Base-by-base conservation (phyloP, 92 coral and sea anemone genomes). In the Zoanthus sociatus region DNA sequence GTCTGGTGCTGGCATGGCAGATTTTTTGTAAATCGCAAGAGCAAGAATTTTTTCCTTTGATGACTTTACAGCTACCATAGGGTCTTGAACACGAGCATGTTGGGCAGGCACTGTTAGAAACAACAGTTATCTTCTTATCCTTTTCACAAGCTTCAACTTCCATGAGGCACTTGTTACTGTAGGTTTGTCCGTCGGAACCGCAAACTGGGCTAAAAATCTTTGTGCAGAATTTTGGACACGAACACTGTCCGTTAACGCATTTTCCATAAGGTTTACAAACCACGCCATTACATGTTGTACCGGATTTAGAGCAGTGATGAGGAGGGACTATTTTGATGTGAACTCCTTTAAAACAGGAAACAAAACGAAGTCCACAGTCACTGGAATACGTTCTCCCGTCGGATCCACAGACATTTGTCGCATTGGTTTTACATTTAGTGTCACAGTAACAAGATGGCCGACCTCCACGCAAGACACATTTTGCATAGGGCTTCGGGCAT, bases 181-280 rank as follows among this genome's bases (percentile, higher is more conserved):
- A 79, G 0, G 84, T 79, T 46, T 18, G 31, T 6, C 74, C 73
- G 42, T 79, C 84, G 37, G 84, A 79, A 5, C 84, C 84, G 73
- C 84, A 79, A 7, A 79, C 84, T 2, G 84, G 84, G 12, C 31
- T 30, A 32, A 17, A 63, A 15, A 17, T 17, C 4, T 33, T 6
- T 1, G 33, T 37, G 60, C 79, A 76, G 16, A 48, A 0, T 18
- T 18, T 46, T 47, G 79, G 79, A 48, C 79, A 76, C 16, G 2
- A 9, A 18, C 79, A 76, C 37, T 11, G 58, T 7, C 56, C 79
- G 6, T 11, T 10, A 11, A 16, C 4, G 37, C 79, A 76, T 26
- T 18, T 18, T n/a, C 20, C 60, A 47, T 76, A 76, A 21, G 79
- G 79, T 9, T 76, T 76, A 17, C 79, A 76, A 5, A 60, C 79